These are phyloP conservation scores for Plebejus argus DNA, from an alignment of 2,888 invertebrate genomes.

Conservation along the genomic window DNA sequence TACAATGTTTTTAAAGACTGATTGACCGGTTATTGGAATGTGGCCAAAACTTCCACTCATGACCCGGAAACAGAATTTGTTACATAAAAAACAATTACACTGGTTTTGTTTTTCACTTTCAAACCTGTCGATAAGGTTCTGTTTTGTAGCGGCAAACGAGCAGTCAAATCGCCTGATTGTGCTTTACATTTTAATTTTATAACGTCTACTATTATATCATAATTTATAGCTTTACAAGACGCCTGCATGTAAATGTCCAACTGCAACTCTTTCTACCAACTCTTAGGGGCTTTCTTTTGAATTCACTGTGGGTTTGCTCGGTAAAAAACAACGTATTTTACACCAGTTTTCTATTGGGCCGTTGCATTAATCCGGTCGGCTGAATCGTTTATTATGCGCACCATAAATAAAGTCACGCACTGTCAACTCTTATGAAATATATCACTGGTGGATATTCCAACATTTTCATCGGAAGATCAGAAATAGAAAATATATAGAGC, in stretches of 20 bases:
- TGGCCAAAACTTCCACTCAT: not conserved
- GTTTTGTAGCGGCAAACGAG: not conserved
- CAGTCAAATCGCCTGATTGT: not conserved
- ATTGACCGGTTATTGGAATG: conserved; percentile 24
- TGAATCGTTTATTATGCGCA: too few species aligned
- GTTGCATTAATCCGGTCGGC: too few species aligned
- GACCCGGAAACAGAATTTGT: conserved; percentile 17
- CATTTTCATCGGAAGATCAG: not conserved
- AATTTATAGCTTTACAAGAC: too few species aligned
- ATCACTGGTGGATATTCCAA: not conserved
- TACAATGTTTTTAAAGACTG: not conserved
- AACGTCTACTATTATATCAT: too few species aligned
- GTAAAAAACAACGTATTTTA: too few species aligned
- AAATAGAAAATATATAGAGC: conserved; percentile 2
- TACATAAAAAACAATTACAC: conserved; percentile 27
- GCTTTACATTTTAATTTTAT: too few species aligned
- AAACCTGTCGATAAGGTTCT: not conserved
- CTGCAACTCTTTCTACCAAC: too few species aligned
- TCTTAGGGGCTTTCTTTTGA: too few species aligned
- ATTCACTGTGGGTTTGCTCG: too few species aligned
- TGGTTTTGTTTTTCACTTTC: not conserved
- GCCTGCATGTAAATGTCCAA: too few species aligned
- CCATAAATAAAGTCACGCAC: not conserved
- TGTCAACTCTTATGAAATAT: not conserved
- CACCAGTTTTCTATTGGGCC: too few species aligned